A percentile compares a stretch with the other conserved stretches of the same genome.
Evolutionary conservation across 2,113 vertebrate species (phyloP).

Genomic region (Petaurus breviceps): DNA sequence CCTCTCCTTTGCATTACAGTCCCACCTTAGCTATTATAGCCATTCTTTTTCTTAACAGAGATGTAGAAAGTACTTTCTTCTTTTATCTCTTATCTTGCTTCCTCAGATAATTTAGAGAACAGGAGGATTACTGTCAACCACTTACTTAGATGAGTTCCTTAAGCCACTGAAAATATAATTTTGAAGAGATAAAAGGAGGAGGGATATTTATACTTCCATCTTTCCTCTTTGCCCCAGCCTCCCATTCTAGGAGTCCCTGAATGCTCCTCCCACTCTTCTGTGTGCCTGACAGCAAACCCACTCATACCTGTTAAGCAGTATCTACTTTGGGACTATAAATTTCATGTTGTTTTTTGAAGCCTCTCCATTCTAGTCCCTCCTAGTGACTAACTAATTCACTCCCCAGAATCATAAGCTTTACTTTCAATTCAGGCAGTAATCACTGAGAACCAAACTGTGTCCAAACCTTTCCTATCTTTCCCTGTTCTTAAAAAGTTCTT

Average conservation of each 20-base stretch:
- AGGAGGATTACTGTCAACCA: not conserved
- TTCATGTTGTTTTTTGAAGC: not conserved
- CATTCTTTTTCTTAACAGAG: not conserved
- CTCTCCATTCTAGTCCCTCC: no score
- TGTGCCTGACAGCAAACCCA: not conserved
- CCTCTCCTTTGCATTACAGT: not conserved
- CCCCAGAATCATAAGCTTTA: not conserved
- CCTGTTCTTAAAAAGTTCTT: no score
- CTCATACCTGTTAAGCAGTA: not conserved
- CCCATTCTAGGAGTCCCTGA: not conserved
- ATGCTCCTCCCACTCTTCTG: no score
- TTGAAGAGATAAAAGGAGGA: not conserved
- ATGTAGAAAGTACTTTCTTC: not conserved
- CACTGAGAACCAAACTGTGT: no score
- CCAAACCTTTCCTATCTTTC: no score
- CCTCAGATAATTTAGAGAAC: not conserved
- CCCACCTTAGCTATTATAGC: not conserved
- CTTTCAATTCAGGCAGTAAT: no score
- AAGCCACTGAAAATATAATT: not conserved
- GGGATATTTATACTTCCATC: not conserved
- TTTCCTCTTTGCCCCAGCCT: not conserved
- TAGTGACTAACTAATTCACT: not conserved
- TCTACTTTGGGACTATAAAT: not conserved
- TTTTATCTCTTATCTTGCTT: not conserved
- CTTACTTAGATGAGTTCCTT: not conserved